phyloP scores from a whole-genome alignment of 2,113 vertebrate species.

The Entosphenus tridentatus region DNA sequence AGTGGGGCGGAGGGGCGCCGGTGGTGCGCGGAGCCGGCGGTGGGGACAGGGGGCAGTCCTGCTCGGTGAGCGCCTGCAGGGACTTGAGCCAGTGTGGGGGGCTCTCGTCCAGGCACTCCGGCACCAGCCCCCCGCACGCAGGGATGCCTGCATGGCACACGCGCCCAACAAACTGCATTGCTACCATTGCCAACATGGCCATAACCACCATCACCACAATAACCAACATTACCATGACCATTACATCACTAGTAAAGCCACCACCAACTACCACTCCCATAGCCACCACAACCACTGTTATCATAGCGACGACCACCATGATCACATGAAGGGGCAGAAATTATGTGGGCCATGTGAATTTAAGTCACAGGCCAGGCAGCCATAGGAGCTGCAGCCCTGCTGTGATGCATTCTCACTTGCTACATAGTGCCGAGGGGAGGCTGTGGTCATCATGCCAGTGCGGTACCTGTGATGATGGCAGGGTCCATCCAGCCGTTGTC shows the following conservation, averaged over 20 bases:
- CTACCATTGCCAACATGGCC: background rate
- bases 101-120: conserved; percentile 74
- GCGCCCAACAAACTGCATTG: background rate
- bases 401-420: background rate
- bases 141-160: background rate
- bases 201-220: background rate
- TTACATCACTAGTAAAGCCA: background rate
- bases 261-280: background rate
- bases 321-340: too few relatives aligned
- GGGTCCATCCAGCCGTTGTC: conserved; percentile 76
- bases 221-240: too few relatives aligned
- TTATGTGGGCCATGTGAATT: background rate
- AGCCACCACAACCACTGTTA: background rate
- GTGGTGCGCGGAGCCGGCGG: conserved; percentile 24
- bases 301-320: background rate
- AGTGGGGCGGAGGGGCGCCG: conserved; percentile 32
- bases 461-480: conserved; percentile 96
- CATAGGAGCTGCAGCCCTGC: background rate
- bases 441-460: background rate
- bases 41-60: conserved; percentile 58
- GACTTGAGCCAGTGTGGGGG: conserved; percentile 99
- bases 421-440: background rate
- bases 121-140: background rate
- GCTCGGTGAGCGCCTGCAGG: conserved; percentile 91
- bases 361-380: background rate